Evolutionary conservation across 2,888 invertebrate genomes (phyloP), one percentile per base, ranked within the genome.

Genomic region (Drosophila recens): DNA sequence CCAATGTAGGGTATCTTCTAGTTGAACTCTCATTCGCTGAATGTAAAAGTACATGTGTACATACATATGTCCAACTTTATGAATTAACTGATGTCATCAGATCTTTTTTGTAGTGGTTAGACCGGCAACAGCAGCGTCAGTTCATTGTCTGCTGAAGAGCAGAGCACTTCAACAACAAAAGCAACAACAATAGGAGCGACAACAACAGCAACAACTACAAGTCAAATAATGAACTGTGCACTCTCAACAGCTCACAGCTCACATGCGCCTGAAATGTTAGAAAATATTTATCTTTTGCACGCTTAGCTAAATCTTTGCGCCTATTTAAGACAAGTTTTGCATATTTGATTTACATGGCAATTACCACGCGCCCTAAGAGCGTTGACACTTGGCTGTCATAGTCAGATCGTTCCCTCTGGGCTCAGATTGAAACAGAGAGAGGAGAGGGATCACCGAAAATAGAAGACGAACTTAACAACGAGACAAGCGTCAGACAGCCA

Each of bases 341-440:
- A 78, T 81, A 84, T 70, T 75, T 74, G 79, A 84, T 82, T 81
- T 71, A 57, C 65, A 74, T 54, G 71, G 64, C 75, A 76, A 77
- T 79, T 72, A 68, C 72, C 67, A 64, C n/a, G 36, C 36, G 54
- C 46, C 52, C 51, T 56, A 71, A 68, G 81, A 71, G 71, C 78
- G 65, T 74, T 79, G 79, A 81, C 79, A 80, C 64, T 59, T 71
- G 6, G 59, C 57, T 71, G 61, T 75, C 70, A 79, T 48, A 79
- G 33, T 17, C 49, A 30, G 27, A 23, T 20, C 36, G 11, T 15
- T 43, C 27, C n/a, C 27, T 56, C 59, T 57, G 38, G 65, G 36
- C 40, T 52, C 17, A 36, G 8, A 23, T 17, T 38, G 11, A 1
- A 11, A 9, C 8, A 5, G 17, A 11, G 13, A 9, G 30, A 15